phyloP scores from a whole-genome alignment of 37 sponge, comb jelly and placozoan genomes.

The Bolinopsis microptera region DNA sequence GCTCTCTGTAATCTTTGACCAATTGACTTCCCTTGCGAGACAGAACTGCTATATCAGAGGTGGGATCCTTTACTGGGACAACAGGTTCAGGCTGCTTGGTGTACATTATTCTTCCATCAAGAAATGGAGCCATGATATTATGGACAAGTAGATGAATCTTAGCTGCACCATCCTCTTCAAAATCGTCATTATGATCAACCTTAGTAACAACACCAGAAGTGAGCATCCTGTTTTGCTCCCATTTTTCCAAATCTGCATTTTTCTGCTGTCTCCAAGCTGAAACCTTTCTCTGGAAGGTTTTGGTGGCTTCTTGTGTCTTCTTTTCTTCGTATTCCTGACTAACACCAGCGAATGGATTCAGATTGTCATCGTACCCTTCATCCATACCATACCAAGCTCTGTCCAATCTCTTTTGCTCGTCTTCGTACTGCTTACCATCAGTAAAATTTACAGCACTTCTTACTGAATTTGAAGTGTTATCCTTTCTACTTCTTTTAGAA shows the following conservation, averaged over 20 bases:
- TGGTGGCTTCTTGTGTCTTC: constrained; percentile 90
- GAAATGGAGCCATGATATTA: constrained; percentile 97
- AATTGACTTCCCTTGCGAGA: constrained; percentile 92
- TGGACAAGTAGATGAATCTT: constrained; percentile 97
- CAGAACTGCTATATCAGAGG: constrained; percentile 92
- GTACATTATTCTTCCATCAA: constrained; percentile 96
- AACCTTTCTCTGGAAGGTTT: constrained; percentile 82
- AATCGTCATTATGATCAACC: constrained; percentile 79
- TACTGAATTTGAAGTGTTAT: background rate
- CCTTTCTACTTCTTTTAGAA: constrained; percentile 73
- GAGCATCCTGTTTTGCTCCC: constrained; percentile 95
- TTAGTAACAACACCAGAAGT: constrained; percentile 91
- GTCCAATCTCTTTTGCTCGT: constrained; percentile 77
- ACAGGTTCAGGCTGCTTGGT: constrained; percentile 97
- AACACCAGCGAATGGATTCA: constrained; percentile 89
- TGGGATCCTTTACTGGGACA: constrained; percentile 93
- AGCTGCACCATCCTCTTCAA: constrained; percentile 88
- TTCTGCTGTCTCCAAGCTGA: constrained; percentile 95
- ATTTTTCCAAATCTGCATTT: constrained; percentile 95
- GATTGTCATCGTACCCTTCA: constrained; percentile 83
- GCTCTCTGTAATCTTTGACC: constrained; percentile 83
- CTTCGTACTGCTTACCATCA: background rate
- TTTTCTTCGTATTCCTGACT: constrained; percentile 90
- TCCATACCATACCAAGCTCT: constrained; percentile 99
- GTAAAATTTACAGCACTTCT: constrained; percentile 19